A percentile compares a stretch with the other conserved stretches of the same genome.
Evolutionary conservation across 2,113 vertebrate genomes (phyloP).

Genomic region (Corvus moneduloides): DNA sequence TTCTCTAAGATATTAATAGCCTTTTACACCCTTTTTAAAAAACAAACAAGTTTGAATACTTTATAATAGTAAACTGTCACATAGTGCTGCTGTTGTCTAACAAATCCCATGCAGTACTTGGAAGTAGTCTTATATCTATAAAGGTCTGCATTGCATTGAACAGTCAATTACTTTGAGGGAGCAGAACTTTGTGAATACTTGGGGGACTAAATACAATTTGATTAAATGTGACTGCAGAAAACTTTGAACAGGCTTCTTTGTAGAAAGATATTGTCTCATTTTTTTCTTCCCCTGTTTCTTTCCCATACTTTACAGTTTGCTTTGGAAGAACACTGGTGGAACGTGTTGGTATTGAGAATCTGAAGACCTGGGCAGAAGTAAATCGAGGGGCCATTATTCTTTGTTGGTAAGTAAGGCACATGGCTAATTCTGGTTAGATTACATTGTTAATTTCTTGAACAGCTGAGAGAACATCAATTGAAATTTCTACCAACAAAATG

Average conservation of each 20-base stretch:
- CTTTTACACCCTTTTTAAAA: background rate
- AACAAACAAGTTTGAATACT: background rate
- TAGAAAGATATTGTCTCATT: background rate
- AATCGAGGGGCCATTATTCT: constrained; percentile 95
- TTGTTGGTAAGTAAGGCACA: constrained; percentile 78
- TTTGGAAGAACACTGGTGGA: constrained; percentile 87
- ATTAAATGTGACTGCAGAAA: background rate
- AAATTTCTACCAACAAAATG: background rate
- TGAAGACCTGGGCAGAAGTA: constrained; percentile 85
- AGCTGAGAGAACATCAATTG: background rate
- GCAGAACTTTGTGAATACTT: background rate
- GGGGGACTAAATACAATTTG: background rate
- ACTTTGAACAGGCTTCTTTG: background rate
- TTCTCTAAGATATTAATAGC: background rate
- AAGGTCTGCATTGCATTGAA: background rate
- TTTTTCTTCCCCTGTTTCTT: background rate
- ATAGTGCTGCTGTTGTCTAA: background rate
- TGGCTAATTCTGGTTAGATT: background rate
- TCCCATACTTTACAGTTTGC: constrained; percentile 71
- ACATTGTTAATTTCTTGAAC: background rate
- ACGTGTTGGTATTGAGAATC: constrained; percentile 80
- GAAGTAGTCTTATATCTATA: background rate
- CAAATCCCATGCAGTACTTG: background rate
- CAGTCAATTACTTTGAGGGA: background rate
- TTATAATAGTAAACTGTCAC: background rate